Evolutionary conservation across 2,113 vertebrate species (phyloP), one percentile per base, ranked within the genome.

Genomic region (Petroica traversi): DNA sequence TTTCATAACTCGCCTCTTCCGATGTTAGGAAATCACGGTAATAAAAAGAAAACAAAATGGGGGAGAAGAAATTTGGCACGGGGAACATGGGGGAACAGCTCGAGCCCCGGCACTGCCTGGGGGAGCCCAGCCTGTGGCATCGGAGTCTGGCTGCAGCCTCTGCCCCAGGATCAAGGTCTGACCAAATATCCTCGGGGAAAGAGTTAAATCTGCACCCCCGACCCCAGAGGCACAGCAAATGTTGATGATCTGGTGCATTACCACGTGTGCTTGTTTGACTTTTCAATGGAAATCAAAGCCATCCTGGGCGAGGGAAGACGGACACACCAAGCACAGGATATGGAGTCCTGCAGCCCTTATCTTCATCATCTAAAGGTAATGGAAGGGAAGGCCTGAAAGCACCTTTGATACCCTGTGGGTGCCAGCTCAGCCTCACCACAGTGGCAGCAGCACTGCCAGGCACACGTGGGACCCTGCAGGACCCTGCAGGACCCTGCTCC

Each of bases 1-100:
- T 95, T 97, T 95, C 95, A 97, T 96, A 97, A 97, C 87, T 92
- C n/a, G 19, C 92, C 79, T 85, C 96, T 97, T 96, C 96, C 81
- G 93, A 96, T 45, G 86, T 92, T 94, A 96, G 95, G 94, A 96
- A 96, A 91, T 96, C 95, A 85, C 29, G 11, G 88, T 52, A 89
- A 96, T 95, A 89, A 94, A 96, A 95, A 67, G 85, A 95, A 95
- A 94, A 95, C 72, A 94, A 90, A 89, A 94, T 52, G 74, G 72
- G 77, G 79, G 81, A 89, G 81, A 74, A 85, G 63, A 63, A 54
- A 61, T 86, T 85, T 93, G 95, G 94, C 93, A 40, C 5, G 1
- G 59, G 93, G 81, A 89, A 85, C 77, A 80, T 23, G 11, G 51
- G 55, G 79, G 87, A 41, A 66, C 15, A 86, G 84, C 80, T 36